A percentile compares a stretch with the other conserved stretches of the same genome.
These are phyloP conservation scores for Actenoides hombroni DNA, from an alignment of 2,113 vertebrate genomes.

Conservation along the genomic window DNA sequence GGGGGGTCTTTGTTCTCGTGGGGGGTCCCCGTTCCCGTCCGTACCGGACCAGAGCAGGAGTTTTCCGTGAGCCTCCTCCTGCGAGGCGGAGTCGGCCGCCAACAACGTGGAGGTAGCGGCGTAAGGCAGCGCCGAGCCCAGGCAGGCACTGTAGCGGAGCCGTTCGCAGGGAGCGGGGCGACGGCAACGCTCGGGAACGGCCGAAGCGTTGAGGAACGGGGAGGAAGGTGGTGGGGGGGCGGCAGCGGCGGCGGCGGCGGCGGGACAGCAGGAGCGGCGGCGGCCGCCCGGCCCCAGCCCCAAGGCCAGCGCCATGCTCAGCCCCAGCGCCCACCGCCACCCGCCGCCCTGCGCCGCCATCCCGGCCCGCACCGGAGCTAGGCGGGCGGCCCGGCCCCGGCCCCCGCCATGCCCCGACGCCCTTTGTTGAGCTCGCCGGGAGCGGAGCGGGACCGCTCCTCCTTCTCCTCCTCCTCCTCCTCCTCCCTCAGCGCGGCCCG, in stretches of 20 bases:
- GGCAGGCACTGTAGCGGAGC: constrained; percentile 84
- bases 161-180: constrained; percentile 84
- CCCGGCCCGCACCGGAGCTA: constrained; percentile 17
- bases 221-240: neutral
- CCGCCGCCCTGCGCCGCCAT: neutral
- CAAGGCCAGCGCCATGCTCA: constrained; percentile 24
- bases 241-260: neutral
- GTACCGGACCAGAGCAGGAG: constrained; percentile 93
- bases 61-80: constrained; percentile 89
- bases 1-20: too few relatives aligned
- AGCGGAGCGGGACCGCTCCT: neutral
- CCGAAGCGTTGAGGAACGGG: constrained; percentile 16
- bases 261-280: constrained; percentile 66
- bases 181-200: constrained; percentile 82
- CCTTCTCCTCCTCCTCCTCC: neutral
- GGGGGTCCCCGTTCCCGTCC: neutral
- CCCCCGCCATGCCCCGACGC: neutral
- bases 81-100: constrained; percentile 87
- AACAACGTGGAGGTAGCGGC: constrained; percentile 86
- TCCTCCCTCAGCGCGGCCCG: neutral
- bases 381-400: neutral
- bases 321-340: neutral
- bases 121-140: constrained; percentile 90
- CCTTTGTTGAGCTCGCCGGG: constrained; percentile 9
- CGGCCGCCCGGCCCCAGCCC: constrained; percentile 36